Percentiles rank a stretch among this genome's conserved stretches.
These are phyloP conservation scores for Sinohyriopsis cumingii DNA, from an alignment of 2,888 invertebrate genomes.

Conservation along the genomic window DNA sequence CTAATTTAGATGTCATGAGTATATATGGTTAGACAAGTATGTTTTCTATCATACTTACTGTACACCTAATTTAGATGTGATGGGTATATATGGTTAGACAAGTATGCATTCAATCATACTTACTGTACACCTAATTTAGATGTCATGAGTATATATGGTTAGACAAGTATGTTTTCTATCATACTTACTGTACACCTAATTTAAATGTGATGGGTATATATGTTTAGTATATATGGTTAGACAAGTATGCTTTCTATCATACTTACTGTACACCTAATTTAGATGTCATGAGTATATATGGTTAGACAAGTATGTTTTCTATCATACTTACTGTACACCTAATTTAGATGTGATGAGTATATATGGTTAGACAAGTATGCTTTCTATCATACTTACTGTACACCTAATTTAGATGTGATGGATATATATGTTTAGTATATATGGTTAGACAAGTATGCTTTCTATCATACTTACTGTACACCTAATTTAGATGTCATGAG, in stretches of 20 bases:
- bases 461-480: constrained; percentile 24
- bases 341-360: no score
- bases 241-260: background rate
- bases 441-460: no score
- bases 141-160: constrained; percentile 7
- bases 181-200: constrained; percentile 33
- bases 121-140: constrained; percentile 33
- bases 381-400: constrained; percentile 20
- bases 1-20: constrained; percentile 14
- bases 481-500: constrained; percentile 26
- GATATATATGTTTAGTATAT: no score
- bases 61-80: no score
- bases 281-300: background rate
- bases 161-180: background rate
- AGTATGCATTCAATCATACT: background rate
- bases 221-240: no score
- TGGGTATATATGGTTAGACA: no score
- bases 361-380: no score
- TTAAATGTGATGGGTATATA: no score
- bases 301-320: background rate
- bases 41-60: constrained; percentile 71
- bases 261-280: constrained; percentile 35
- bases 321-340: constrained; percentile 74
- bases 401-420: constrained; percentile 27
- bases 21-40: background rate